Evolutionary conservation across 2,113 vertebrate species (phyloP), one percentile per base, ranked within the genome.

Genomic region (Caranx ignobilis): DNA sequence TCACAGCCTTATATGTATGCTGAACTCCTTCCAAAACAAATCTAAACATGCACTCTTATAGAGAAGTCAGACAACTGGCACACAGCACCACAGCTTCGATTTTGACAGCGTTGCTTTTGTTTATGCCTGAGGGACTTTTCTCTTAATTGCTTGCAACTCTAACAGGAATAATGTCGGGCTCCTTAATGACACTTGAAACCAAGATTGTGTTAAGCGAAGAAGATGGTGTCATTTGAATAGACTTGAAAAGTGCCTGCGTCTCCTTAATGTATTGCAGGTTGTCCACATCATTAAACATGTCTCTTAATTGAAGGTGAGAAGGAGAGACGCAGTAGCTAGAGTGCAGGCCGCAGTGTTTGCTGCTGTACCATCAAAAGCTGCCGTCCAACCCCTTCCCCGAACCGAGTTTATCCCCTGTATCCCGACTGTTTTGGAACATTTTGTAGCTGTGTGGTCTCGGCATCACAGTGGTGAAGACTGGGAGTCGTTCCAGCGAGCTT

Each of bases 401-500:
- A 26, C 26, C 19, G 5, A n/a, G 68, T 84, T 83, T 69, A 82
- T 68, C 60, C 74, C 41, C 41, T 41, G 18, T 64, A 67, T 55
- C 45, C 69, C 41, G 4, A 18, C 78, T 86, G 82, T 82, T 88
- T 83, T 79, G 76, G 88, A 86, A 82, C 60, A 76, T 75, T 84
- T 74, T 72, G 76, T 59, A 65, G 77, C 78, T 82, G 82, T 86
- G 86, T 83, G 87, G 88, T 87, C 85, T 85, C 74, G 16, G 31
- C 63, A 61, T 64, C 71, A 79, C 65, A 57, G 73, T 39, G 78
- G 72, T 60, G 75, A 79, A 43, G 65, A 68, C 84, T 75, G 85
- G 83, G 87, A 91, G 85, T 82, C 34, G 2, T 83, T 91, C 87
- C 87, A 90, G 57, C 4, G 60, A 83, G 77, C 87, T 76, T 72